Base-by-base conservation (phyloP, 2,797 vertebrate species). In the Centropyge bicolor region DNA sequence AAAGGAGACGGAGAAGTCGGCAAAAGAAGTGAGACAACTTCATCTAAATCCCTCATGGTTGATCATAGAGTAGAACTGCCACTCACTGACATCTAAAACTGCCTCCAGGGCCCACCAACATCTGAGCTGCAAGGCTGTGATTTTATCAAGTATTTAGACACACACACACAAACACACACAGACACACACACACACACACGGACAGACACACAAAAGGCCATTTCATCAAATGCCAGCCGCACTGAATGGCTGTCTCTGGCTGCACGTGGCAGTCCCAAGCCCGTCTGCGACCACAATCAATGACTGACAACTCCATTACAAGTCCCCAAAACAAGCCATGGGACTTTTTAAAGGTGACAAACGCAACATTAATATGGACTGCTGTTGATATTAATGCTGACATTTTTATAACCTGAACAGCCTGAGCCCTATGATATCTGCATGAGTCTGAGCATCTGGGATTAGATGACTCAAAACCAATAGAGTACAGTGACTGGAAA, bases 211-310 rank as follows among this genome's bases (percentile, higher is more conserved):
- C 89, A 93, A 91, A 92, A 78, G 82, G 66, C 74, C 78, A 84
- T 89, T 92, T 93, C 87, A 94, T 93, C 82, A 89, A 91, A 92
- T 83, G 89, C 87, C 91, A 92, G 73, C 67, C 45, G 6, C 38
- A 45, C 72, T 88, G 92, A 94, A 92, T 88, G 82, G 73, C 88
- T 64, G 79, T 82, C 90, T 83, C 68, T 81, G 43, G 72, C 81
- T 74, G 85, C 85, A 79, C 54, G 70, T 71, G 63, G 81, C 74
- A 77, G 80, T 86, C 79, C 74, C 56, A 11, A 52, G 77, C 76
- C 80, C 31, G 69, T 83, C 77, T 76, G 76, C 10, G 31, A 80
- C 80, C 74, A 83, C 85, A 89, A 90, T 86, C 88, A 86, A 74
- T 86, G 91, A 89, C 76, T 89, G 89, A 88, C 91, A 89, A 75